Percentiles rank a stretch among this genome's conserved stretches.
Conservation (phyloP, 2,113 vertebrate genomes). For the Beaufortia kweichowensis region DNA sequence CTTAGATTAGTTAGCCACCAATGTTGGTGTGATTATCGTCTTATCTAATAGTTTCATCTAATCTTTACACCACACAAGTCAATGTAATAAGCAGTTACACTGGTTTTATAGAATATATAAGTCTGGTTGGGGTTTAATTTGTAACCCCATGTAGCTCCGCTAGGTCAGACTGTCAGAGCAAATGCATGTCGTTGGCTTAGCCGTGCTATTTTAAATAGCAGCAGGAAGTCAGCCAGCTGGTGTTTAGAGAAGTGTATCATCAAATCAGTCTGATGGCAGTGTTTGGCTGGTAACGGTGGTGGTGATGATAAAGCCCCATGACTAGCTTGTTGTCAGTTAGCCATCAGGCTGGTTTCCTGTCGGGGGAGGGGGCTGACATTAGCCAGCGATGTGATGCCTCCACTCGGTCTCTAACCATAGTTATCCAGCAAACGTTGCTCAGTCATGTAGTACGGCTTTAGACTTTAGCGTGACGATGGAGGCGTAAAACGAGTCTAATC, state of each 20-base stretch:
- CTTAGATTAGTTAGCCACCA: background rate
- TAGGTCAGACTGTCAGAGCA: slow-evolving; percentile 65
- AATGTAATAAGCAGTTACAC: background rate
- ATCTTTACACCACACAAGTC: background rate
- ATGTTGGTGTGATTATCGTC: background rate
- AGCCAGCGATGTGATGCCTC: slow-evolving; percentile 36
- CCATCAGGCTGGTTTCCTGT: slow-evolving; percentile 47
- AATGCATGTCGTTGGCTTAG: slow-evolving; percentile 9
- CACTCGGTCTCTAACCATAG: slow-evolving; percentile 34
- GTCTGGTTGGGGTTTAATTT: background rate
- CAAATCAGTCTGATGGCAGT: slow-evolving; percentile 19
- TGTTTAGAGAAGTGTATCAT: slow-evolving; percentile 23
- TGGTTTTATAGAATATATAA: background rate
- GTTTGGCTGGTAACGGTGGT: slow-evolving; percentile 22
- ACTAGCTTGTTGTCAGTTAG: slow-evolving; percentile 45
- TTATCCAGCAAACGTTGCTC: slow-evolving; percentile 42
- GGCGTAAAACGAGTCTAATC: slow-evolving; percentile 27
- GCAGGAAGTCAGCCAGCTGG: slow-evolving; percentile 17
- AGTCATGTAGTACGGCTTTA: slow-evolving; percentile 40
- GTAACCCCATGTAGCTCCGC: slow-evolving; percentile 3
- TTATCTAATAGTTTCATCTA: background rate
- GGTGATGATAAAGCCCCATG: slow-evolving; percentile 37
- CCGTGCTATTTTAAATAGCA: background rate
- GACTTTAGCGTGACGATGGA: slow-evolving; percentile 23
- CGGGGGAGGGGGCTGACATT: slow-evolving; percentile 43